Conservation (phyloP, 1,140 invertebrate species). For the Cydia pomonella region DNA sequence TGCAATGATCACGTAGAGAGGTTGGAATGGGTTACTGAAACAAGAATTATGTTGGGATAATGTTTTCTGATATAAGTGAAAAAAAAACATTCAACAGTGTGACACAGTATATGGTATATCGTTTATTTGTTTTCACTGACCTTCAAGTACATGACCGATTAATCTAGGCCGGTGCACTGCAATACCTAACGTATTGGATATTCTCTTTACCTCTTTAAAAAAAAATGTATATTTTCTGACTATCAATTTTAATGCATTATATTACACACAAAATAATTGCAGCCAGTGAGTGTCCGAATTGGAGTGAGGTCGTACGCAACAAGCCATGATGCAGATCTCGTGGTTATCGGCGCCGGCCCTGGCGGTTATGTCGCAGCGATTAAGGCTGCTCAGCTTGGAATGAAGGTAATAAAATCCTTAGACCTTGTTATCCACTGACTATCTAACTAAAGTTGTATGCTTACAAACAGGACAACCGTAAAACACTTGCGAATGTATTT, state of each 20-base stretch:
- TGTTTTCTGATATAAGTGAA: not conserved
- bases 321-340: constrained; percentile 92
- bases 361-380: constrained; percentile 99
- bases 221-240: not conserved
- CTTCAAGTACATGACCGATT: constrained; percentile 73
- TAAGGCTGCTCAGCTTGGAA: constrained; percentile 98
- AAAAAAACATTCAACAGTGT: constrained; percentile 49
- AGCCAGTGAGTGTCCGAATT: constrained; percentile 71
- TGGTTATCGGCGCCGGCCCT: constrained; percentile 98
- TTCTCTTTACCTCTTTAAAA: constrained; percentile 58
- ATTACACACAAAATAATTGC: constrained; percentile 41
- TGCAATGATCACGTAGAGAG: constrained; percentile 71
- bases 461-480: not conserved
- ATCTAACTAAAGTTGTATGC: not conserved
- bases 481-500: too few relatives aligned
- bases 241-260: constrained; percentile 33
- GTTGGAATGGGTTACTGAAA: constrained; percentile 14
- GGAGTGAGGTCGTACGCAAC: constrained; percentile 84
- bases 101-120: not conserved
- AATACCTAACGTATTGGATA: not conserved
- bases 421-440: not conserved
- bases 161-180: constrained; percentile 18
- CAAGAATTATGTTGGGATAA: not conserved
- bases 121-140: constrained; percentile 51
- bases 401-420: constrained; percentile 87